A percentile compares a stretch with the other conserved stretches of the same genome.
These are phyloP conservation scores for Trichonephila clavata DNA, from an alignment of 1,140 invertebrate species.

Conservation along the genomic window DNA sequence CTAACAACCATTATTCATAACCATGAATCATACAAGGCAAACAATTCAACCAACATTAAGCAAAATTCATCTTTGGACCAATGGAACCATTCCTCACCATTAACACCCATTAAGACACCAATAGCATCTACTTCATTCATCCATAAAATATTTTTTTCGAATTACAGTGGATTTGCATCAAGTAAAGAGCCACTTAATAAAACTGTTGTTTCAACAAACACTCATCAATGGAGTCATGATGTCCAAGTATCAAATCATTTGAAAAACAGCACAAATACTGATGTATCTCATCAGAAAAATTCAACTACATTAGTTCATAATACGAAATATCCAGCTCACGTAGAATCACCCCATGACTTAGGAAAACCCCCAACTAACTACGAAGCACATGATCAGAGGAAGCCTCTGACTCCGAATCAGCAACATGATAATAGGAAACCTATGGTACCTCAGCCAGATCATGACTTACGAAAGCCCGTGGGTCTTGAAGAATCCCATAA, in stretches of 20 bases:
- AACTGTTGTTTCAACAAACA: neutral
- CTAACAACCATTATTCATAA: neutral
- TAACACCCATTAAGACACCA: neutral
- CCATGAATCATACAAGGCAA: neutral
- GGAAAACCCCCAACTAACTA: neutral
- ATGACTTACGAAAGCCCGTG: constrained; percentile 44
- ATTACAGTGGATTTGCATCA: neutral
- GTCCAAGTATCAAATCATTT: neutral
- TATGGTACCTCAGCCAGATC: neutral
- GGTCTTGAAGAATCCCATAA: neutral
- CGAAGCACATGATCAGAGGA: constrained; percentile 7
- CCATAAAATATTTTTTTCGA: neutral
- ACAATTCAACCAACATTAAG: neutral
- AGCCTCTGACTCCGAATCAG: neutral
- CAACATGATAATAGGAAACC: constrained; percentile 35
- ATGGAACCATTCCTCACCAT: neutral
- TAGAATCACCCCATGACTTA: constrained; percentile 1
- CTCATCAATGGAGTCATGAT: too few species aligned
- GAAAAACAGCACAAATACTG: neutral
- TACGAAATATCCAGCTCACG: neutral
- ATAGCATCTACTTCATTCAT: neutral
- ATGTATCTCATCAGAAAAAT: neutral
- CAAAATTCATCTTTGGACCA: neutral
- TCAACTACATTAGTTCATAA: neutral
- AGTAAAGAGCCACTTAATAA: neutral